A percentile compares a stretch with the other conserved stretches of the same genome.
Evolutionary conservation across 2,888 invertebrate genomes (phyloP).

Genomic region (Aelia acuminata): DNA sequence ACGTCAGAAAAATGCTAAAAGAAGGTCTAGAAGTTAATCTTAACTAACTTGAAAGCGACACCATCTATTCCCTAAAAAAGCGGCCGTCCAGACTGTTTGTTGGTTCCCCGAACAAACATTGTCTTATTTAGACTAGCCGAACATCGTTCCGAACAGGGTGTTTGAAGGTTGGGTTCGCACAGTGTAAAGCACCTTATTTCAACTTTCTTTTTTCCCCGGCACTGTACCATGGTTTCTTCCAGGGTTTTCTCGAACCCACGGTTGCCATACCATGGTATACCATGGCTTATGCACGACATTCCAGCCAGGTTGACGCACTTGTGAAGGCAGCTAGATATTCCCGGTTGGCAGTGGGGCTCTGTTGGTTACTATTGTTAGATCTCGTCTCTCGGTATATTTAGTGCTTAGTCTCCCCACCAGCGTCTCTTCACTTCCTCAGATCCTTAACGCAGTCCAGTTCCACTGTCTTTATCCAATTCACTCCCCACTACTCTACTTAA

Average conservation of each 20-base stretch:
- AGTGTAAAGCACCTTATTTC: no score
- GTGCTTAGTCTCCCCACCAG: not conserved
- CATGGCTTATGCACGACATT: not conserved
- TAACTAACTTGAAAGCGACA: no score
- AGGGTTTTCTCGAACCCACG: not conserved
- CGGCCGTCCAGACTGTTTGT: no score
- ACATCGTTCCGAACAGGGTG: no score
- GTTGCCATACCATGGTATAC: not conserved
- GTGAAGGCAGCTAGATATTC: not conserved
- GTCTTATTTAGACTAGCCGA: no score
- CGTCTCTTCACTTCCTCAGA: not conserved
- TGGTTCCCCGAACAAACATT: no score
- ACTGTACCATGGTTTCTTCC: not conserved
- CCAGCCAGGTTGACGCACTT: constrained; percentile 50
- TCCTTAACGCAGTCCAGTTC: not conserved
- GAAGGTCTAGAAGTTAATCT: no score
- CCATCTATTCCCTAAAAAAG: no score
- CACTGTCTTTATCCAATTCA: constrained; percentile 38
- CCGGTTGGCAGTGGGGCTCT: not conserved
- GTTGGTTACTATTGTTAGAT: constrained; percentile 47
- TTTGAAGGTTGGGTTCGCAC: no score
- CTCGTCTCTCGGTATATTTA: constrained; percentile 53
- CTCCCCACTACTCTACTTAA: not conserved
- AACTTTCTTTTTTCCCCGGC: not conserved
- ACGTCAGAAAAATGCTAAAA: no score